Evolutionary conservation across 2,113 vertebrate species (phyloP), one percentile per base, ranked within the genome.

Genomic region (Anhinga rufa): DNA sequence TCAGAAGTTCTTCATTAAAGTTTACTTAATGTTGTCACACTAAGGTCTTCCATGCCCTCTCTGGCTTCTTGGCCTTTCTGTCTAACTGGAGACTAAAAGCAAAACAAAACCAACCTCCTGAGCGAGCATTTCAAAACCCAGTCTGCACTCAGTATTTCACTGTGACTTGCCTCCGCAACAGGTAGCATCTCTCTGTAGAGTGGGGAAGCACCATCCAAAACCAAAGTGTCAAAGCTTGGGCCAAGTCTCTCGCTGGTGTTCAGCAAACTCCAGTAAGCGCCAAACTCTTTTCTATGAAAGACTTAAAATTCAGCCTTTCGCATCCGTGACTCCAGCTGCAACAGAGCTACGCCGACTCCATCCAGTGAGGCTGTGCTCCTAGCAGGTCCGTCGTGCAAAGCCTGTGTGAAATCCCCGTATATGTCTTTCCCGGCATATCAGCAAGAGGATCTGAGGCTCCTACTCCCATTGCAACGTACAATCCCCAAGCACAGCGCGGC

Each of bases 181-280:
- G 93, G 95, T 88, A 96, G 91, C 96, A 97, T 97, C 94, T 93
- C 94, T 94, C 93, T 87, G 94, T 57, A 91, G 89, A 90, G 36
- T 70, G 65, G 42, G 52, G 75, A 88, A 92, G 75, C 82, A 90
- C 42, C 90, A 93, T 96, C 96, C 95, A 88, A 95, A 96, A 78
- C 93, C 95, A 88, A 90, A 93, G 62, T 18, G 77, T 84, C 86
- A 93, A 62, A 64, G 71, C 89, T 94, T 88, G 82, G 78, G 82
- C 91, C 88, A 82, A 91, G 64, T 74, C 86, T 60, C 81, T 71
- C 1, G 71, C 62, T 93, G 90, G 82, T 13, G 74, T 76, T 82
- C 93, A 92, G 64, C 78, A 91, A 94, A 64, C 69, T 96, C 64
- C 97, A 77, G 78, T 10, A 71, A 92, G 76, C 9, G 20, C 75